Conservation (phyloP, 2,888 invertebrate genomes). For the Dynastes tityus region DNA sequence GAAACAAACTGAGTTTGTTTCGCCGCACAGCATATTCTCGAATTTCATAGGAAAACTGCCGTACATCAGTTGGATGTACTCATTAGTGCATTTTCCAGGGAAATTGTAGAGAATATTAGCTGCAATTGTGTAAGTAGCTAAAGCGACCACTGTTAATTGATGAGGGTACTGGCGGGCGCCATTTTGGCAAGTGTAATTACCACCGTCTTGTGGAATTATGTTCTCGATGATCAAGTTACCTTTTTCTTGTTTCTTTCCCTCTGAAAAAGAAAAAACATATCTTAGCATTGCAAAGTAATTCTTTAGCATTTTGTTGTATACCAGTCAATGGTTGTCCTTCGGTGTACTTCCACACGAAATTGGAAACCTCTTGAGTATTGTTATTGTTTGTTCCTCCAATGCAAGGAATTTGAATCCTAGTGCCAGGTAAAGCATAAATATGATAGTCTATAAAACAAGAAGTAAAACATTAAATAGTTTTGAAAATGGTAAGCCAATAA, state of each 20-base stretch:
- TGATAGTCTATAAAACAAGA: constrained; percentile 54
- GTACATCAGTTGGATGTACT: constrained; percentile 64
- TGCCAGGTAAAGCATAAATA: constrained; percentile 59
- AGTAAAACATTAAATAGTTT: neutral
- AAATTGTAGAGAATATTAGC: constrained; percentile 64
- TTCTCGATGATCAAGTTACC: constrained; percentile 63
- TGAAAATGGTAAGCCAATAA: too few species aligned
- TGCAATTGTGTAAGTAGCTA: constrained; percentile 65
- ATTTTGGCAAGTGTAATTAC: constrained; percentile 67
- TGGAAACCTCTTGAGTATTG: constrained; percentile 50
- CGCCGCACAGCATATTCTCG: constrained; percentile 64
- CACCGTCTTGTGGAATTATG: constrained; percentile 64
- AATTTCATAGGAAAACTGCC: constrained; percentile 65
- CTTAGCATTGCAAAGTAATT: too few species aligned
- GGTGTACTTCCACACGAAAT: constrained; percentile 57
- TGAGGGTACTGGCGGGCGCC: constrained; percentile 60
- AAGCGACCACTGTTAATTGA: constrained; percentile 64
- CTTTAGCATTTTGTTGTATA: constrained; percentile 26
- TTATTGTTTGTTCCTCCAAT: constrained; percentile 49
- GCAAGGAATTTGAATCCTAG: constrained; percentile 59
- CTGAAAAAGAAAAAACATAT: constrained; percentile 48
- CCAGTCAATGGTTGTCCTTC: constrained; percentile 59
- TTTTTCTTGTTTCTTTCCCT: constrained; percentile 59
- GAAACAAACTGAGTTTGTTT: constrained; percentile 63
- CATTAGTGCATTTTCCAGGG: constrained; percentile 62